phyloP scores from a whole-genome alignment of 2,113 vertebrate species.

The Nettapus auritus region DNA sequence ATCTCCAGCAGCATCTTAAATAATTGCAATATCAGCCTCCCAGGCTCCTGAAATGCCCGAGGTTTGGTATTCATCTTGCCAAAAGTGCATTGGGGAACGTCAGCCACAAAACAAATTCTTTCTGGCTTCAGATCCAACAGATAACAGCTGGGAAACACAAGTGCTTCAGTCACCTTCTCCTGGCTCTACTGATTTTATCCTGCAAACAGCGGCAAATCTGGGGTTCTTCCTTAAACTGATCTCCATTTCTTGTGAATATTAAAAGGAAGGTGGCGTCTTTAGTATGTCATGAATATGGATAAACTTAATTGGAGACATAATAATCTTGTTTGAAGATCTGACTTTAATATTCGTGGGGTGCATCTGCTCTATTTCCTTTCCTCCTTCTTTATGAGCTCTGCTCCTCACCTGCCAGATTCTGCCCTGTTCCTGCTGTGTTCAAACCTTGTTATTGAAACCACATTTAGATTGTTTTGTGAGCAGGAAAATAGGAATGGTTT shows the following conservation, averaged over 20 bases:
- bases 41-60: background rate
- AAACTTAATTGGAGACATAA: background rate
- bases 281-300: background rate
- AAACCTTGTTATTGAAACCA: background rate
- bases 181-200: background rate
- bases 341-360: background rate
- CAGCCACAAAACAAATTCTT: background rate
- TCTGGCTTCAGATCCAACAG: background rate
- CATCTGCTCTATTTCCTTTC: conserved; percentile 8
- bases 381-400: background rate
- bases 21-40: background rate
- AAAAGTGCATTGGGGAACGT: background rate
- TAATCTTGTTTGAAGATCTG: background rate
- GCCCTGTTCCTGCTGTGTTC: background rate
- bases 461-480: background rate
- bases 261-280: background rate
- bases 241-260: background rate
- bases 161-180: background rate
- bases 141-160: background rate
- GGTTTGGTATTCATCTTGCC: background rate
- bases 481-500: background rate
- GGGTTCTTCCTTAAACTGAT: background rate
- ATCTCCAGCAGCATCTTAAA: background rate
- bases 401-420: background rate
- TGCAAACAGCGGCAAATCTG: background rate